phyloP scores from a whole-genome alignment of 2,888 invertebrate genomes.

The Ctenicera cuprea region DNA sequence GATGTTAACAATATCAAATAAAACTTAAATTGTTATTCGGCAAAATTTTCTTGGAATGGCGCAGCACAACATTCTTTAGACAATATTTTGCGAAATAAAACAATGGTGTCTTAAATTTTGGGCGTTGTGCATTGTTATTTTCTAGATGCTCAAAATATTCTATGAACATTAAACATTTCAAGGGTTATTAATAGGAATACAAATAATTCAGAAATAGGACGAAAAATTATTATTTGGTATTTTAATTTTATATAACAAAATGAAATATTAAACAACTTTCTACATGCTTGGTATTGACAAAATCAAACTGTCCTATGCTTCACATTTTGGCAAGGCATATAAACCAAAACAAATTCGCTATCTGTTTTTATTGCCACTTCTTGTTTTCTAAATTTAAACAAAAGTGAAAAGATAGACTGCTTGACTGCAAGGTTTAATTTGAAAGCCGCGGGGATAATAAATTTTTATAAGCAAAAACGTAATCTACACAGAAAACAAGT shows the following conservation, averaged over 20 bases:
- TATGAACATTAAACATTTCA: too few species aligned
- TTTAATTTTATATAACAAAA: too few species aligned
- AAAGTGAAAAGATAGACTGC: conserved; percentile 4
- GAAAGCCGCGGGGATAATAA: neutral
- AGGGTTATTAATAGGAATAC: too few species aligned
- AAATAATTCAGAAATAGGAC: too few species aligned
- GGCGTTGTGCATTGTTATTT: neutral
- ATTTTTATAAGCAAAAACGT: neutral
- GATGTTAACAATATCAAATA: neutral
- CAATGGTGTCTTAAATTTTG: conserved; percentile 3
- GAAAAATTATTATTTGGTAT: too few species aligned
- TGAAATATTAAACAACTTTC: neutral
- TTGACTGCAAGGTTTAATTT: neutral
- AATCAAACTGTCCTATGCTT: conserved; percentile 4
- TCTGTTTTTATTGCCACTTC: conserved; percentile 20
- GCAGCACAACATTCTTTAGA: conserved; percentile 20
- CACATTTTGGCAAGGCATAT: conserved; percentile 5
- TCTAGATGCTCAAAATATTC: neutral
- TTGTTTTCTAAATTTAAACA: conserved; percentile 8
- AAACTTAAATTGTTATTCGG: conserved; percentile 10
- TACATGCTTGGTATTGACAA: neutral
- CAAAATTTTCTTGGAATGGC: neutral
- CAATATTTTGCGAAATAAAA: neutral
- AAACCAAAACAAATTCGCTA: conserved; percentile 27
- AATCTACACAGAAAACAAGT: conserved; percentile 7